Conservation (phyloP, 2,888 invertebrate genomes). For the Andrena trimmerana region DNA sequence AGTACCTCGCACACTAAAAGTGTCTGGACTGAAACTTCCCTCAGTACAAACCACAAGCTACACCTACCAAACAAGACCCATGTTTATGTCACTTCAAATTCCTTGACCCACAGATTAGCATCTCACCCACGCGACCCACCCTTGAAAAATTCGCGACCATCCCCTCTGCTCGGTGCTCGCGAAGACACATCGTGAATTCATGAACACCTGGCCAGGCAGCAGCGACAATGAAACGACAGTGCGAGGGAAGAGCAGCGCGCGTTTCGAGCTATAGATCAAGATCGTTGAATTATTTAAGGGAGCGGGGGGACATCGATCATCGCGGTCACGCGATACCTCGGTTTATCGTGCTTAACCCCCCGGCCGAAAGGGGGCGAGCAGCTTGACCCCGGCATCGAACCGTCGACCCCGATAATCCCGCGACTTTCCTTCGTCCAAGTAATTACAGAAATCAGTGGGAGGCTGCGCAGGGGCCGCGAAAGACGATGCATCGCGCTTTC, state of each 20-base stretch:
- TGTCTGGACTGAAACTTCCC: background rate
- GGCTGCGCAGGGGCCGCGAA: background rate
- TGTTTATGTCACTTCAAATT: background rate
- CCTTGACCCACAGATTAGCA: constrained; percentile 1
- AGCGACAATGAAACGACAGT: constrained; percentile 40
- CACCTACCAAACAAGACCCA: background rate
- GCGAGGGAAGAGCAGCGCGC: constrained; percentile 39
- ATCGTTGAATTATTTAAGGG: constrained; percentile 80
- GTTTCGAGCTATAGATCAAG: constrained; percentile 69
- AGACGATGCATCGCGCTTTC: constrained; percentile 24
- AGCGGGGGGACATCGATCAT: constrained; percentile 76
- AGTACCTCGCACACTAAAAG: too few relatives aligned
- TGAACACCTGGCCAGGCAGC: constrained; percentile 25
- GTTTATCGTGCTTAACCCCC: constrained; percentile 41
- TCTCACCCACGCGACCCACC: background rate
- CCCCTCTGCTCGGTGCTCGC: constrained; percentile 11
- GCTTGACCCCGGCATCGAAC: constrained; percentile 64
- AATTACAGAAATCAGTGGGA: constrained; percentile 35
- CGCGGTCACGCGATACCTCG: constrained; percentile 77
- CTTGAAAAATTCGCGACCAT: constrained; percentile 25
- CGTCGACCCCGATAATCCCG: constrained; percentile 70
- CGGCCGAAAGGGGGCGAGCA: constrained; percentile 1
- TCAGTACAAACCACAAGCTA: background rate
- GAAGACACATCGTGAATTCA: constrained; percentile 25
- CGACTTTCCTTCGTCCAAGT: constrained; percentile 22